phyloP scores from a whole-genome alignment of 2,888 invertebrate genomes.

The Acrobasis suavella region DNA sequence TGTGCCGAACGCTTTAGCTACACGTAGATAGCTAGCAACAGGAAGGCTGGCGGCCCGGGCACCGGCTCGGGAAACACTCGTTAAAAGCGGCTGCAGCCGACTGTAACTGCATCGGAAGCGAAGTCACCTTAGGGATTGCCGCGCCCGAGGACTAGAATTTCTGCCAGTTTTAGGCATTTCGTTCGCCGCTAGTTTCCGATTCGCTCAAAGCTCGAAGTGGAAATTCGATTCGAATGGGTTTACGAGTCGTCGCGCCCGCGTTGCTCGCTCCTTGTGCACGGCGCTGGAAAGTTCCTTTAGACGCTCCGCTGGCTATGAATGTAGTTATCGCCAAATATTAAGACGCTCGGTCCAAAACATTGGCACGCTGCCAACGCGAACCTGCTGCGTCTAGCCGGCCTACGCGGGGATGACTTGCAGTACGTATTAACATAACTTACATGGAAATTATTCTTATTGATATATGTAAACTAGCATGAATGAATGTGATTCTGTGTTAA shows the following conservation, averaged over 20 bases:
- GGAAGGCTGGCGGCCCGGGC: conserved; percentile 51
- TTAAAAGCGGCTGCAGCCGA: conserved; percentile 50
- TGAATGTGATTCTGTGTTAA: too few relatives aligned
- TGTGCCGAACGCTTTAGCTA: not conserved
- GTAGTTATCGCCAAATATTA: conserved; percentile 63
- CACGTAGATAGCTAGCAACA: conserved; percentile 32
- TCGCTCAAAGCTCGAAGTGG: conserved; percentile 42
- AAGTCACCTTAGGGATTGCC: conserved; percentile 50
- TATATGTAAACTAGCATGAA: not conserved
- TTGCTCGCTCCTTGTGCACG: conserved; percentile 50
- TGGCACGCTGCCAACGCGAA: conserved; percentile 58
- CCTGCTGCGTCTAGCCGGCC: conserved; percentile 21
- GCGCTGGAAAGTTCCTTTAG: conserved; percentile 61
- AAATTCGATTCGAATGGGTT: conserved; percentile 63
- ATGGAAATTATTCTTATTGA: not conserved
- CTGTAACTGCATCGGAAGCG: conserved; percentile 58
- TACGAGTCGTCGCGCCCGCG: conserved; percentile 57
- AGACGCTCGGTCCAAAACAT: conserved; percentile 62
- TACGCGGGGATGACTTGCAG: conserved; percentile 1
- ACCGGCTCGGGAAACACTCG: conserved; percentile 56
- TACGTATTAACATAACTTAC: conserved; percentile 5
- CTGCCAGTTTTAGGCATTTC: conserved; percentile 47
- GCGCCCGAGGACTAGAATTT: conserved; percentile 40
- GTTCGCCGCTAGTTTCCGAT: conserved; percentile 44
- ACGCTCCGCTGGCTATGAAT: conserved; percentile 57